Conservation (phyloP, 2,888 invertebrate species). For the Aleiodes leptofemur region DNA sequence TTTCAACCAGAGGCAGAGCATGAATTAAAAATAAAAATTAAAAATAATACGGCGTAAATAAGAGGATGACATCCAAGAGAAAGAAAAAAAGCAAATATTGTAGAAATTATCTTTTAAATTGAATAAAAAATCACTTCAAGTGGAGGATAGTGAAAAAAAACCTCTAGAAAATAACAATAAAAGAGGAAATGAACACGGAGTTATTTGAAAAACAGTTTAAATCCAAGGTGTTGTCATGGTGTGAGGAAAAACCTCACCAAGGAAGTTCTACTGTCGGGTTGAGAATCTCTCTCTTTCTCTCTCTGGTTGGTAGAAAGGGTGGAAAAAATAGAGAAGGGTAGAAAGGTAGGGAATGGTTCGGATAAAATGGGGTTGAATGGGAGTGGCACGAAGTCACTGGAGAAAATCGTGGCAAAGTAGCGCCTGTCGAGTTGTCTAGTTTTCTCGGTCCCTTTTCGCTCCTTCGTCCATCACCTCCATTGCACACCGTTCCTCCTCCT, state of each 20-base stretch:
- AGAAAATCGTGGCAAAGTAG: conserved; percentile 40
- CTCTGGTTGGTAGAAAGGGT: conserved; percentile 1
- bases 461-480: conserved; percentile 21
- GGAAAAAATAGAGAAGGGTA: neutral
- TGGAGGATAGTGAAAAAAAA: neutral
- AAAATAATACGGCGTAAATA: neutral
- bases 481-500: neutral
- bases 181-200: neutral
- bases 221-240: conserved; percentile 24
- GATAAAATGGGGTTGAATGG: conserved; percentile 38
- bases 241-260: conserved; percentile 19
- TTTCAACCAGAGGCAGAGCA: neutral
- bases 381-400: conserved; percentile 38
- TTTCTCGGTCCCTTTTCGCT: conserved; percentile 14
- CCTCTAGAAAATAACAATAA: neutral
- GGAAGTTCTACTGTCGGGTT: conserved; percentile 12
- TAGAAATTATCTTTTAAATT: neutral
- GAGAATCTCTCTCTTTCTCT: conserved; percentile 14
- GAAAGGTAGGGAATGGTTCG: conserved; percentile 16
- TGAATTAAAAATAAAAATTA: conserved; percentile 14
- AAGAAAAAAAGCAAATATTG: no score
- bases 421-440: conserved; percentile 37
- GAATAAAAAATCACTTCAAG: neutral
- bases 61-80: neutral
- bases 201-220: conserved; percentile 18